phyloP scores from a whole-genome alignment of 2,888 invertebrate genomes.

The Agonum fuliginosum region DNA sequence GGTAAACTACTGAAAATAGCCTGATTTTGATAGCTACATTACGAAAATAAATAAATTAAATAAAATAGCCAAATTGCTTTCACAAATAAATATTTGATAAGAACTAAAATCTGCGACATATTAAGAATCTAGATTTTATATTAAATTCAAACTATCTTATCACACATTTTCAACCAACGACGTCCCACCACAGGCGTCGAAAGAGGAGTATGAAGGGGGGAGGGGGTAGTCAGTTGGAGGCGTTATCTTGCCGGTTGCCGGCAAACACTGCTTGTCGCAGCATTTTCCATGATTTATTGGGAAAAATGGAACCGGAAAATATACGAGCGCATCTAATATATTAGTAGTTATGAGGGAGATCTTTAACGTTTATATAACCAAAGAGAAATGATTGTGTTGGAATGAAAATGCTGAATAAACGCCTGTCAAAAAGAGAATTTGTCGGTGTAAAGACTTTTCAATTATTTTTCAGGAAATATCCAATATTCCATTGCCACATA shows the following conservation, averaged over 20 bases:
- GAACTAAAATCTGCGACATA: not conserved
- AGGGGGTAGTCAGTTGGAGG: not conserved
- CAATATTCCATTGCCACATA: no score
- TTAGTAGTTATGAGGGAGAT: constrained; percentile 66
- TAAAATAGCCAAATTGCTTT: not conserved
- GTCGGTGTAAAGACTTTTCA: constrained; percentile 6
- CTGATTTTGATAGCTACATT: not conserved
- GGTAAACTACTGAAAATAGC: no score
- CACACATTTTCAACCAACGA: constrained; percentile 29
- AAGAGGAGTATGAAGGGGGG: not conserved
- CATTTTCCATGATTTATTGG: constrained; percentile 56
- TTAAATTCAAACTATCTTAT: constrained; percentile 29
- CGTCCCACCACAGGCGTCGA: not conserved
- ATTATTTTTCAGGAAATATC: not conserved
- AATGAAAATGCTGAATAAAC: constrained; percentile 34
- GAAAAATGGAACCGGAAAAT: constrained; percentile 69
- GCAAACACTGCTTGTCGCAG: constrained; percentile 50
- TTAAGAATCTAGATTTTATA: constrained; percentile 5
- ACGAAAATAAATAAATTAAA: not conserved
- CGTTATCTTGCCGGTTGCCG: constrained; percentile 6
- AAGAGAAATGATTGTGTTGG: constrained; percentile 14
- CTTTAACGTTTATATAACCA: constrained; percentile 35
- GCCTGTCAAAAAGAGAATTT: constrained; percentile 28
- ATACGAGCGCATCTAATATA: constrained; percentile 68
- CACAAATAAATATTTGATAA: not conserved